These are phyloP conservation scores for Sebastes melanostomus DNA, from an alignment of 2,797 vertebrate species.

Conservation along the genomic window DNA sequence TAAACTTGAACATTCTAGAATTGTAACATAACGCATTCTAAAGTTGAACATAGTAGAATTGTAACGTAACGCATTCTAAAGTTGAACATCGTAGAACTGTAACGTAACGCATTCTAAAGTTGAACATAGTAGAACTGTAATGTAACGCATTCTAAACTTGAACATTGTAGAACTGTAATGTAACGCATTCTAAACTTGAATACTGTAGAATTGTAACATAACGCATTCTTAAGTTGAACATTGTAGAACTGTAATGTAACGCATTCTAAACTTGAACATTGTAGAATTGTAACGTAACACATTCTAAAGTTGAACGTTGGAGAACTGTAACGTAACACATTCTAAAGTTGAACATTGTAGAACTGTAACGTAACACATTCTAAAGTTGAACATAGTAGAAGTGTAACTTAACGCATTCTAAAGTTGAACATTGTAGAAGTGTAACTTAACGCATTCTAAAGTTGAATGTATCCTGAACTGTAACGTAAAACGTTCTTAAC, in stretches of 20 bases:
- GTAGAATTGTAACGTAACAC: accelerated
- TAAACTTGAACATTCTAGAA: accelerated
- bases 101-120: accelerated
- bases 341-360: accelerated
- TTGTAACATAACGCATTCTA: accelerated
- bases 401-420: no score
- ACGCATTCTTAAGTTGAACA: accelerated
- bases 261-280: accelerated
- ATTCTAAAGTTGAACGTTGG: accelerated
- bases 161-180: accelerated
- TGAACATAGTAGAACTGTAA: no score
- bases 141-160: no score
- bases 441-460: no score
- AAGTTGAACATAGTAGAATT: accelerated
- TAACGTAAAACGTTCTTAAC: no score
- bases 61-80: accelerated
- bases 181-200: no score
- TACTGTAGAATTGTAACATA: accelerated
- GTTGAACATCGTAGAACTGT: accelerated
- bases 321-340: accelerated
- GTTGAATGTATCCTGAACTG: no score
- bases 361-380: accelerated
- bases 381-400: no score
- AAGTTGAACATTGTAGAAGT: no score
- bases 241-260: accelerated